phyloP scores from a whole-genome alignment of 2,113 vertebrate species.

The Callionymus lyra region DNA sequence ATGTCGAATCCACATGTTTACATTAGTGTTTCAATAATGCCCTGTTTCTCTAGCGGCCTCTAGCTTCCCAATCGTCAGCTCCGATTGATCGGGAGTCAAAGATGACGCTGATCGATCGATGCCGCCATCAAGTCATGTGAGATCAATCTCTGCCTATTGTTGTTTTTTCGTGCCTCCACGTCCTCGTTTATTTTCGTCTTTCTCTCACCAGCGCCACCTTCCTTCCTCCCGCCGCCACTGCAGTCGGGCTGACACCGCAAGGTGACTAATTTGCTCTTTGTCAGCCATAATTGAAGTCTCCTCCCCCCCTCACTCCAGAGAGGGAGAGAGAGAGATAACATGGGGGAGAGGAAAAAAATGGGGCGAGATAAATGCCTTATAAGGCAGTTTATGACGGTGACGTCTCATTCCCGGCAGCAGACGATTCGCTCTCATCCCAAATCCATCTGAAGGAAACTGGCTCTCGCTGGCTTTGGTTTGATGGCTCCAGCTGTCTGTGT shows the following conservation, averaged over 20 bases:
- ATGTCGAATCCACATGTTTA: too few species aligned
- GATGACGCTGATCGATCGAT: conserved; percentile 37
- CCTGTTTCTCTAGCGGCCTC: too few species aligned
- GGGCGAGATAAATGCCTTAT: conserved; percentile 55
- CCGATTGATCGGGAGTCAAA: too few species aligned
- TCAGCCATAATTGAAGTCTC: conserved; percentile 60
- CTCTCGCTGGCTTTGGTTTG: conserved; percentile 52
- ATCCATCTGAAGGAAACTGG: conserved; percentile 58
- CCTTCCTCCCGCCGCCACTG: conserved; percentile 42
- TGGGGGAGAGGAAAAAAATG: conserved; percentile 2
- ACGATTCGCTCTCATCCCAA: conserved; percentile 57
- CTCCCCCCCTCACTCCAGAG: conserved; percentile 39
- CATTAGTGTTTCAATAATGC: too few species aligned
- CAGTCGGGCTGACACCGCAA: conserved; percentile 58
- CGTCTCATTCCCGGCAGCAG: conserved; percentile 61
- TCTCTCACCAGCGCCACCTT: conserved; percentile 42
- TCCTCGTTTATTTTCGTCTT: too few species aligned
- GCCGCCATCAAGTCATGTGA: conserved; percentile 32
- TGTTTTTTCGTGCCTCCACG: too few species aligned
- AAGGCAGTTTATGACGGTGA: conserved; percentile 57
- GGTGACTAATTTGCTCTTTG: conserved; percentile 66
- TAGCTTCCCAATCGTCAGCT: neutral
- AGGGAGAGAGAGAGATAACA: conserved; percentile 14
- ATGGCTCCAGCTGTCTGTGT: conserved; percentile 60
- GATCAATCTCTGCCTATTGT: neutral